Conservation (phyloP, 2,797 vertebrate genomes). For the Geotrypetes seraphini region DNA sequence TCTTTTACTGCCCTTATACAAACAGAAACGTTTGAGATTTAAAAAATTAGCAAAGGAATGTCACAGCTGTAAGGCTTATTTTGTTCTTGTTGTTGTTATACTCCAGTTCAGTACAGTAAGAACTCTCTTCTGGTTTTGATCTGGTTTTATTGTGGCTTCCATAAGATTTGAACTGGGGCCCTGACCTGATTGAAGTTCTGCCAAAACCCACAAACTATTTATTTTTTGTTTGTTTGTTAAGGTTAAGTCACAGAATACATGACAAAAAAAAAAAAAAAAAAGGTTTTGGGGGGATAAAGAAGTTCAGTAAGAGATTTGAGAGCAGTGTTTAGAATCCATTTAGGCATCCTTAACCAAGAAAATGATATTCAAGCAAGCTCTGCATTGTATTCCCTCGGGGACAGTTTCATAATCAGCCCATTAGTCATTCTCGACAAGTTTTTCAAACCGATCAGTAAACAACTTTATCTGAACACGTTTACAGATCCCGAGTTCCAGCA, state of each 20-base stretch:
- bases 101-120: too few species aligned
- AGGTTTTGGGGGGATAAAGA: too few species aligned
- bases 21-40: not conserved
- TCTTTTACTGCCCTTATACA: not conserved
- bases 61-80: too few species aligned
- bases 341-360: too few species aligned
- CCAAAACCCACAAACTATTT: not conserved
- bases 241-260: conserved; percentile 27
- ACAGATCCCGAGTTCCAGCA: not conserved
- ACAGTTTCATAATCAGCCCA: conserved; percentile 4
- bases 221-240: conserved; percentile 12
- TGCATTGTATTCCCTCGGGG: not conserved
- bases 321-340: too few species aligned
- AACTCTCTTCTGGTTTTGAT: too few species aligned
- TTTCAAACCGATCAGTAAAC: conserved; percentile 15
- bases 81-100: too few species aligned
- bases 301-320: too few species aligned
- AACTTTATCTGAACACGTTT: conserved; percentile 6
- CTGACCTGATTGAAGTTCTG: not conserved
- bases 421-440: conserved; percentile 19
- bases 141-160: not conserved
- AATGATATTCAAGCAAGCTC: conserved; percentile 1
- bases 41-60: too few species aligned
- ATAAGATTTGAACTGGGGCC: not conserved
- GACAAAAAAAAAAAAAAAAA: too few species aligned